Evolutionary conservation across 2,888 invertebrate genomes (phyloP), one percentile per base, ranked within the genome.

Genomic region (Drosophila austrosaltans): DNA sequence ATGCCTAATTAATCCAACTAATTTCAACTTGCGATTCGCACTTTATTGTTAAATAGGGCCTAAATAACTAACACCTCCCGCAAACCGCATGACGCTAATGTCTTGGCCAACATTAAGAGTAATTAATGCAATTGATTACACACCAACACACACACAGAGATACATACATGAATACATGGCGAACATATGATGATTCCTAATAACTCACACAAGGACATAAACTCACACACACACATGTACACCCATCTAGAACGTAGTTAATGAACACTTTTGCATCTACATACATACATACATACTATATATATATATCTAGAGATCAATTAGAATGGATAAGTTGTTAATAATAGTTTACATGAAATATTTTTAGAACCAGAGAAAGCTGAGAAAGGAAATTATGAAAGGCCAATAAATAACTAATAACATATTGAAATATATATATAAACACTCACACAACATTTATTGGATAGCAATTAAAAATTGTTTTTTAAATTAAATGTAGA

Each of bases 161-260:
- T 12, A 48, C 25, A 48, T 10, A 22, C 3, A 22, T 48, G 10
- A 8, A 48, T 25, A 48, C 25, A 48, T 48, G 48, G 73, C 68
- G 74, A 66, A 82, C 78, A 75, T 82, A 67, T 83, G 65, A 90
- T 90, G 89, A 90, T 90, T 90, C 88, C 88, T 88, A 89, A 75
- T 72, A 74, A 67, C 56, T 63, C n/a, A 25, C 48, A 56, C 39
- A 70, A 20, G 54, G 3, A 53, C 57, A 64, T 25, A 62, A 10
- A 62, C 42, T 61, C 8, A 59, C 20, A 62, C 54, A 54, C 48
- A 65, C 62, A 67, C 58, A 63, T 65, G 57, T 39, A 69, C 42
- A 70, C 60, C 75, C 68, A 68, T 56, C 32, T 89, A 87, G 82
- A 65, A 61, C 6, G 71, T 86, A 83, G 81, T 69, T 73, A 67